A percentile compares a stretch with the other conserved stretches of the same genome.
Conservation (phyloP, 2,888 invertebrate genomes). For the Napeogenes inachia region DNA sequence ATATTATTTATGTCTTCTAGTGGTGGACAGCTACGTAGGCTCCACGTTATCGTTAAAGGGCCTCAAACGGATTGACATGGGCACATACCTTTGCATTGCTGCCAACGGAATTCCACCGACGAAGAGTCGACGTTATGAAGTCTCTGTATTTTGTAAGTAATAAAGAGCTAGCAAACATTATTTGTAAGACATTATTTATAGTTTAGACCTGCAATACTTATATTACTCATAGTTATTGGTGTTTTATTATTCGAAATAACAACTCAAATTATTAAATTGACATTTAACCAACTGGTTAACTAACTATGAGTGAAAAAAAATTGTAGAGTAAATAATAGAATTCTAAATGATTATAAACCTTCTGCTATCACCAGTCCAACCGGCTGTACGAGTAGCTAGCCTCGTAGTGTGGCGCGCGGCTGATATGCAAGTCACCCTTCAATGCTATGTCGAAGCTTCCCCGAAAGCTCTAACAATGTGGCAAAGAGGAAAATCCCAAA, state of each 20-base stretch:
- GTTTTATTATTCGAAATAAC: too few species aligned
- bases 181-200: background rate
- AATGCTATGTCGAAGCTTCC: constrained; percentile 91
- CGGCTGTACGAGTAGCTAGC: constrained; percentile 87
- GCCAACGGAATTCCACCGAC: constrained; percentile 89
- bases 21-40: constrained; percentile 82
- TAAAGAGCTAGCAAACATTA: constrained; percentile 27
- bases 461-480: constrained; percentile 91
- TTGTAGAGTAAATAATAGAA: background rate
- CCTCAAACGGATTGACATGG: constrained; percentile 89
- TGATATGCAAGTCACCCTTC: constrained; percentile 87
- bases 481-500: constrained; percentile 69
- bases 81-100: constrained; percentile 89
- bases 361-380: constrained; percentile 80
- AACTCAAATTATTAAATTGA: too few species aligned
- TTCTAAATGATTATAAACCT: background rate
- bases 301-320: too few species aligned
- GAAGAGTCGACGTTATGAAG: constrained; percentile 88
- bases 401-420: constrained; percentile 89
- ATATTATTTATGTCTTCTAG: constrained; percentile 57
- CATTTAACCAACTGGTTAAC: too few species aligned
- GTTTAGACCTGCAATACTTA: background rate
- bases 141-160: constrained; percentile 88
- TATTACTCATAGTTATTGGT: too few species aligned
- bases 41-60: constrained; percentile 83